Evolutionary conservation across 2,113 vertebrate genomes (phyloP).

Genomic region (Physeter macrocephalus): DNA sequence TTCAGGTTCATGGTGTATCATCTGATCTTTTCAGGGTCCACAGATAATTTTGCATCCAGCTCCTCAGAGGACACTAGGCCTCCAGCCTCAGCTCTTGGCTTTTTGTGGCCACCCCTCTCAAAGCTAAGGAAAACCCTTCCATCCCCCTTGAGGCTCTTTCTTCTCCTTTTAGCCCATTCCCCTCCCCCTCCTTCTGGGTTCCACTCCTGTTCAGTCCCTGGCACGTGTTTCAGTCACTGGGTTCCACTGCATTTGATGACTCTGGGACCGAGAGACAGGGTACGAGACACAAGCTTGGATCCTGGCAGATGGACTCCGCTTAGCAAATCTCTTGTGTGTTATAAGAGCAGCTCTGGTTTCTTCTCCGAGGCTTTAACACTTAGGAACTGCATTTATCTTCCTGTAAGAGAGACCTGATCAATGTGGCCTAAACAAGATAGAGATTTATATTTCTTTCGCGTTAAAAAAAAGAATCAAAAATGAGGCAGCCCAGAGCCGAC

Average conservation of each 20-base stretch:
- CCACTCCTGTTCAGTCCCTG: not conserved
- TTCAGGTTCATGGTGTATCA: not conserved
- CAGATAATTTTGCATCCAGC: not conserved
- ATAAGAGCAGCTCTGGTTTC: not conserved
- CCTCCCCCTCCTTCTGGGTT: not conserved
- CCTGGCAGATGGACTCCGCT: not conserved
- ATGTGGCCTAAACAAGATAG: constrained; percentile 27
- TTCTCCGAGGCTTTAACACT: constrained; percentile 27
- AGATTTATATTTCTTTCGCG: constrained; percentile 46
- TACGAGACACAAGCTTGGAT: not conserved
- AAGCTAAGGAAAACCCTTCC: not conserved
- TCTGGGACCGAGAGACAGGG: not conserved
- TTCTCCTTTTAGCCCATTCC: not conserved
- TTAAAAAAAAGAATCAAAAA: not conserved
- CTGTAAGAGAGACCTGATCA: constrained; percentile 21
- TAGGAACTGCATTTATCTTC: constrained; percentile 50
- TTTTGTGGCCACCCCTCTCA: not conserved
- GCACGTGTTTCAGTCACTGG: not conserved
- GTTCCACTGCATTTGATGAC: not conserved
- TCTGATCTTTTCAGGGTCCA: not conserved
- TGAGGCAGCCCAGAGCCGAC: not conserved
- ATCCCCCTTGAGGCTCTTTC: not conserved
- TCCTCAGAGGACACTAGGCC: not conserved
- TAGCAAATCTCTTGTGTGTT: not conserved
- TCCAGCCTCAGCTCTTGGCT: not conserved